Evolutionary conservation across 2,113 vertebrate genomes (phyloP), one percentile per base, ranked within the genome.

Genomic region (Sebastes schlegelii): DNA sequence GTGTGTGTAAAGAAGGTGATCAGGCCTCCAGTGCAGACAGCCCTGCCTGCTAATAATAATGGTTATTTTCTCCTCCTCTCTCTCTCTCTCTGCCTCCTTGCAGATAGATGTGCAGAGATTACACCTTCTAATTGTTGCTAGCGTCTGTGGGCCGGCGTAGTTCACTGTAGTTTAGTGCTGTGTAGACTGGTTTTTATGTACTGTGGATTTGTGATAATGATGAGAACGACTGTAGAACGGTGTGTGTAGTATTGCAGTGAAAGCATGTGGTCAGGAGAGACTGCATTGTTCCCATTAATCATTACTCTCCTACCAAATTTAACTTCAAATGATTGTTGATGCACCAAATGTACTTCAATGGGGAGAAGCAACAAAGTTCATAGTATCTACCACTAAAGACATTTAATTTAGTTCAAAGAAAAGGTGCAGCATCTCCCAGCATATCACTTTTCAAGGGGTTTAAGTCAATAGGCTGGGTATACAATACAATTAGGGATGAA

Each of bases 51-150:
- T 92, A 80, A 86, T 93, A 93, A 88, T 86, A 70, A 93, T 88
- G 86, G 83, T 90, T 91, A 92, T 94, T 90, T 93, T 93, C 86
- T 89, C 86, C 67, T 74, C 81, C 71, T 85, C 69, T 64, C 70
- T 60, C 92, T 87, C 89, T 93, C 94, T 93, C 92, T 87, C 89
- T 92, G 92, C 87, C 87, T 94, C 92, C 52, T 75, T 92, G 90
- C 94, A 95, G 91, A 94, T 93, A 93, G 88, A 92, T 79, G 91
- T 90, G 82, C 91, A 83, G 88, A 92, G 88, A 94, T 95, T 93
- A 77, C 7, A 85, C 84, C 87, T 92, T 93, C 87, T 89, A 91
- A 93, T 92, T 93, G 88, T 89, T 86, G 84, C 87, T 80, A 72
- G 90, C 65, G 75, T 88, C 88, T 89, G 83, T 86, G 83, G 83